Evolutionary conservation across 2,113 vertebrate species (phyloP).

Genomic region (Phocoena sinus): DNA sequence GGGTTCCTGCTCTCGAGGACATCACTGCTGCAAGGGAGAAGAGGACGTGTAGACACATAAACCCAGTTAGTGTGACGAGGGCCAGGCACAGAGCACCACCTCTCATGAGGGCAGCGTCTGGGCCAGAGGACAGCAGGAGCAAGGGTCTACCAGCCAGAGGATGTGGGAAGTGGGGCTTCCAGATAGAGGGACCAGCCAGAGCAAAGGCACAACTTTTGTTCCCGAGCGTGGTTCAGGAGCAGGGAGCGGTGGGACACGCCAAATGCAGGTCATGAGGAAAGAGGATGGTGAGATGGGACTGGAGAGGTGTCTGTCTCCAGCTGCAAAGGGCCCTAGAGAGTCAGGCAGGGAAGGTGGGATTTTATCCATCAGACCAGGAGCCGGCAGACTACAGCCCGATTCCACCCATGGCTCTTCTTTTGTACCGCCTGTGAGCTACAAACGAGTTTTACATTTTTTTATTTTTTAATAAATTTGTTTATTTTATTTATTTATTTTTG

Average conservation of each 20-base stretch:
- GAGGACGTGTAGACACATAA: background rate
- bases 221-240: background rate
- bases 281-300: background rate
- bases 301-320: background rate
- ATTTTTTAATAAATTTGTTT: background rate
- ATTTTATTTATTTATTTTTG: background rate
- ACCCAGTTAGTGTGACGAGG: background rate
- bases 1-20: background rate
- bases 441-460: background rate
- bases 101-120: background rate
- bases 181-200: rapidly evolving
- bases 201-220: too few relatives aligned
- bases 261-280: background rate
- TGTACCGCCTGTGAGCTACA: background rate
- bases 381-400: background rate
- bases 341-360: background rate
- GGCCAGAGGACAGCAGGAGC: background rate
- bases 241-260: background rate
- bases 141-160: background rate
- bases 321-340: background rate
- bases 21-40: background rate
- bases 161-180: background rate
- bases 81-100: background rate
- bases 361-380: background rate
- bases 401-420: background rate